These are phyloP conservation scores for Eumacrocentrus americanus DNA, from an alignment of 2,888 invertebrate species.

Conservation along the genomic window DNA sequence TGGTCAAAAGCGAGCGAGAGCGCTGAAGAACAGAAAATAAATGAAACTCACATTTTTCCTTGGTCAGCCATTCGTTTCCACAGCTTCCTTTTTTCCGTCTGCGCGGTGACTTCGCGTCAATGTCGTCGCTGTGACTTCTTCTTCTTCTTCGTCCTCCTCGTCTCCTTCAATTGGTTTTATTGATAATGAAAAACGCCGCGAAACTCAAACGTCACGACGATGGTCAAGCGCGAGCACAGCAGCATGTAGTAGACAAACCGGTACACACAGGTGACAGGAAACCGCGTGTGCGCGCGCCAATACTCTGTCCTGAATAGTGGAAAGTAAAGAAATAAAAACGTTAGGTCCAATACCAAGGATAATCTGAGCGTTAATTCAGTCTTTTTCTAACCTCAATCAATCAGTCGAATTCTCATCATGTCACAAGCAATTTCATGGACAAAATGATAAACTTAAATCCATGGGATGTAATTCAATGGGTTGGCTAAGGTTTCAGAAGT, in stretches of 20 bases:
- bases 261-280: conserved; percentile 24
- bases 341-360: neutral
- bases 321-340: neutral
- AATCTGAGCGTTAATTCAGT: neutral
- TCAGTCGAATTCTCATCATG: neutral
- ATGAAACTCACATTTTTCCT: conserved; percentile 49
- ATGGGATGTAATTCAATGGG: neutral
- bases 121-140: conserved; percentile 8
- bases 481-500: conserved; percentile 1
- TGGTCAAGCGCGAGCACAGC: conserved; percentile 21
- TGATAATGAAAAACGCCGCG: conserved; percentile 14
- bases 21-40: neutral
- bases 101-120: conserved; percentile 6
- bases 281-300: conserved; percentile 30
- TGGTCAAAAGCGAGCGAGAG: too few species aligned
- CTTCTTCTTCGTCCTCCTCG: conserved; percentile 2
- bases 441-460: neutral
- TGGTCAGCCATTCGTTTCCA: conserved; percentile 46
- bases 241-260: conserved; percentile 19
- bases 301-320: neutral
- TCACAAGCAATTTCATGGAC: neutral
- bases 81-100: conserved; percentile 12
- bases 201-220: conserved; percentile 22
- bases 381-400: neutral
- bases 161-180: neutral